Evolutionary conservation across 1,140 invertebrate genomes (phyloP).

Genomic region (Oryzaephilus surinamensis): DNA sequence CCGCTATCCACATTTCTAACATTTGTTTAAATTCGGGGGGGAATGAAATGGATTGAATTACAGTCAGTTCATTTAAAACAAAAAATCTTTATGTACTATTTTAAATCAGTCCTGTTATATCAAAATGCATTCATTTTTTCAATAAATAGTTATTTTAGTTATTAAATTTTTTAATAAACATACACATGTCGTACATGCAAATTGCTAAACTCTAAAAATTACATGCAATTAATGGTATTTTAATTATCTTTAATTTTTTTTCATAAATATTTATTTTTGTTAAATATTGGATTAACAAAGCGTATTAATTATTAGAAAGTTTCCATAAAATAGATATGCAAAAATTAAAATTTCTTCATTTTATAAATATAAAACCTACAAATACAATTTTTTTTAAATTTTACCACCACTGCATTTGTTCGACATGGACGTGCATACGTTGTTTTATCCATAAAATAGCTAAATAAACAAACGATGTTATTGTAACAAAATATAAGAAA

Average conservation of each 20-base stretch:
- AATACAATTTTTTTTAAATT: neutral
- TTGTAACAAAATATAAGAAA: conserved; percentile 35
- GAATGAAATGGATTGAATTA: conserved; percentile 2
- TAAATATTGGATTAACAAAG: conserved; percentile 1
- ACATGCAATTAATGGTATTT: neutral
- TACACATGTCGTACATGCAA: neutral
- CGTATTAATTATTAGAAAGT: neutral
- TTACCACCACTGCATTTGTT: conserved; percentile 35
- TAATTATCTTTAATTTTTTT: too few species aligned
- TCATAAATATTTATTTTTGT: conserved; percentile 7
- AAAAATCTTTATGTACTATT: neutral
- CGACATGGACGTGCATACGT: conserved; percentile 31
- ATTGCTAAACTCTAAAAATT: neutral
- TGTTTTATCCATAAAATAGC: conserved; percentile 34
- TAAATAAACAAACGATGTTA: conserved; percentile 33
- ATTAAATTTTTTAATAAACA: neutral
- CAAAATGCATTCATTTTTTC: too few species aligned
- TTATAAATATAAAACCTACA: conserved; percentile 4
- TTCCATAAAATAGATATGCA: neutral
- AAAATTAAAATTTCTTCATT: neutral
- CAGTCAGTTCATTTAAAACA: conserved; percentile 14
- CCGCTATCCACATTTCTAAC: conserved; percentile 35
- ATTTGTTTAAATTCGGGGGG: conserved; percentile 2
- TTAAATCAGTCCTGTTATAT: neutral
- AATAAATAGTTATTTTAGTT: neutral